phyloP scores from a whole-genome alignment of 2,113 vertebrate genomes.

The Micronycteris hirsuta region DNA sequence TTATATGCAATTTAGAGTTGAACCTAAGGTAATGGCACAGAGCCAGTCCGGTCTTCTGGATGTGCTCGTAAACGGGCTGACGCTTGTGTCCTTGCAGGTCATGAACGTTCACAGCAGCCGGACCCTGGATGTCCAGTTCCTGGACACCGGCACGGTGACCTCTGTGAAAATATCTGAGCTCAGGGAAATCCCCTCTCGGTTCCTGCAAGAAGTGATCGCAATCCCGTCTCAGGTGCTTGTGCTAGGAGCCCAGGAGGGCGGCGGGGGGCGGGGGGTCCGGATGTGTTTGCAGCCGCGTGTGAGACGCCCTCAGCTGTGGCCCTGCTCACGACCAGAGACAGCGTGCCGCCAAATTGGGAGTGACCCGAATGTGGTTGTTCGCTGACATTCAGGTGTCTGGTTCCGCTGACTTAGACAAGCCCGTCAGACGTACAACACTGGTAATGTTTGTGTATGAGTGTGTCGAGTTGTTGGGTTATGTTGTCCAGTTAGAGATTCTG shows the following conservation, averaged over 20 bases:
- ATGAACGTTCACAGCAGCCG: constrained; percentile 88
- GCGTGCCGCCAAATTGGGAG: neutral
- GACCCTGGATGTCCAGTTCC: constrained; percentile 89
- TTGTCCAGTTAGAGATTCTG: neutral
- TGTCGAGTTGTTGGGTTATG: neutral
- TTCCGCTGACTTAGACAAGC: neutral
- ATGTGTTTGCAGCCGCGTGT: neutral
- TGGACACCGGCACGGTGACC: constrained; percentile 88
- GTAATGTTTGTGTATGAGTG: neutral
- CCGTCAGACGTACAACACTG: neutral
- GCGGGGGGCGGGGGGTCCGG: neutral
- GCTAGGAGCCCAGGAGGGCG: neutral
- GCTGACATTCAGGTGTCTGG: neutral
- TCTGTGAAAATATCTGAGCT: constrained; percentile 93
- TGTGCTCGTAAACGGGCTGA: neutral
- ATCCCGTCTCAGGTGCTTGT: constrained; percentile 91
- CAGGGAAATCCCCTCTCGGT: constrained; percentile 87
- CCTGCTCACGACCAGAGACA: neutral
- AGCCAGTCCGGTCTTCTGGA: neutral
- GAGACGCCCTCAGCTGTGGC: neutral
- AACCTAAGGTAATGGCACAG: neutral
- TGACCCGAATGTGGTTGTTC: neutral
- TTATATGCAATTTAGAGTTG: neutral
- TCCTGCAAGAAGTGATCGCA: constrained; percentile 84
- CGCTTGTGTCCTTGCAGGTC: constrained; percentile 82